Evolutionary conservation across 2,797 vertebrate genomes (phyloP).

Genomic region (Sebastes hubbsi): DNA sequence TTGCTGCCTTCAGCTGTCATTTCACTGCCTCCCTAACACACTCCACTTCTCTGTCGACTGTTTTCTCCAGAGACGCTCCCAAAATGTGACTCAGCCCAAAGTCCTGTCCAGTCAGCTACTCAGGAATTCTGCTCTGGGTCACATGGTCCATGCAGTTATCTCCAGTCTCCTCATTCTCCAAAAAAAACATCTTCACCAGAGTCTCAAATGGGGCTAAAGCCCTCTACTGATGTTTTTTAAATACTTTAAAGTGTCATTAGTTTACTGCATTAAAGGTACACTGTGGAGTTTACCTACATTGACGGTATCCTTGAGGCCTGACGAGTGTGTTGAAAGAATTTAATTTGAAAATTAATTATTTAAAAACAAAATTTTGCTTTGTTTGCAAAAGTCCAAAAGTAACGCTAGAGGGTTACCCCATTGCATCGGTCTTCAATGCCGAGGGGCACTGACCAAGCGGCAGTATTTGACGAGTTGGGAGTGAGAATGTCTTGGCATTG

Average conservation of each 20-base stretch:
- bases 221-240: neutral
- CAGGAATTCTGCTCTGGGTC: constrained; percentile 6
- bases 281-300: neutral
- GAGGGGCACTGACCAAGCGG: too few species aligned
- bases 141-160: neutral
- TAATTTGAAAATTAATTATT: neutral
- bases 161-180: neutral
- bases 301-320: neutral
- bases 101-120: constrained; percentile 11
- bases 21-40: constrained; percentile 14
- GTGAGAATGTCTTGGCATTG: too few species aligned
- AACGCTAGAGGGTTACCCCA: too few species aligned
- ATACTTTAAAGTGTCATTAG: neutral
- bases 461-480: too few species aligned
- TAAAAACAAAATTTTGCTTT: neutral
- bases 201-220: neutral
- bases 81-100: constrained; percentile 25
- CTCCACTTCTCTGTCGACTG: neutral
- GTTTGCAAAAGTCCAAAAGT: neutral
- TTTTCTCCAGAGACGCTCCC: neutral
- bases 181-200: neutral
- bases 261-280: neutral
- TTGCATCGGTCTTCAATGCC: too few species aligned
- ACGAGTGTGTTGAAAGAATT: neutral
- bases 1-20: constrained; percentile 34